Base-by-base conservation (phyloP, 2,888 invertebrate species). In the Scaptodrosophila latifasciaeformis region DNA sequence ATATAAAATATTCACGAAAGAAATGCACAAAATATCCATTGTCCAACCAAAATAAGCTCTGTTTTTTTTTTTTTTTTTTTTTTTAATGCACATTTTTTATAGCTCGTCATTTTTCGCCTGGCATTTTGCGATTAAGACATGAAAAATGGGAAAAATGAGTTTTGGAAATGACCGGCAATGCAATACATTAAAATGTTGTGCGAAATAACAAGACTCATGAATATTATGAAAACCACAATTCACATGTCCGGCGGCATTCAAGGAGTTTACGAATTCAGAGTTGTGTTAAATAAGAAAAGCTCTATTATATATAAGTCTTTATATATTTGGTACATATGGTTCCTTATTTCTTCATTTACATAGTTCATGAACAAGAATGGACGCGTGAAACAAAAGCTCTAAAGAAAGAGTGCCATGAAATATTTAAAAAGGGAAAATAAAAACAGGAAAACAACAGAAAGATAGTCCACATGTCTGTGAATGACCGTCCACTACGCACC, bases 161-260 rank as follows among this genome's bases (percentile, higher is more conserved):
- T 37, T 4, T 17, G 17, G 13, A 37, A 37, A 37, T 37, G 15
- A 37, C n/a, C n/a, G n/a, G n/a, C n/a, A n/a, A n/a, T n/a, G n/a
- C n/a, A n/a, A n/a, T n/a, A n/a, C n/a, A n/a, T n/a, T n/a, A n/a
- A n/a, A n/a, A n/a, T n/a, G n/a, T n/a, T n/a, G n/a, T n/a, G n/a
- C n/a, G n/a, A 37, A 37, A 37, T 37, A n/a, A n/a, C n/a, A n/a
- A n/a, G n/a, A n/a, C n/a, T n/a, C n/a, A n/a, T n/a, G 24, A 24
- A 18, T 13, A 37, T 27, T 6, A 21, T 40, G 40, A 40, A 40
- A 40, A 40, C 40, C 40, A n/a, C 40, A 40, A 40, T 40, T 40
- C 40, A 24, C 40, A 40, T 19, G 40, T 40, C 21, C 37, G 18
- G 17, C 5, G 18, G 15, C 37, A 37, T 37, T 37, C 37, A 37